Conservation (phyloP, 2,113 vertebrate species). For the Albula glossodonta region DNA sequence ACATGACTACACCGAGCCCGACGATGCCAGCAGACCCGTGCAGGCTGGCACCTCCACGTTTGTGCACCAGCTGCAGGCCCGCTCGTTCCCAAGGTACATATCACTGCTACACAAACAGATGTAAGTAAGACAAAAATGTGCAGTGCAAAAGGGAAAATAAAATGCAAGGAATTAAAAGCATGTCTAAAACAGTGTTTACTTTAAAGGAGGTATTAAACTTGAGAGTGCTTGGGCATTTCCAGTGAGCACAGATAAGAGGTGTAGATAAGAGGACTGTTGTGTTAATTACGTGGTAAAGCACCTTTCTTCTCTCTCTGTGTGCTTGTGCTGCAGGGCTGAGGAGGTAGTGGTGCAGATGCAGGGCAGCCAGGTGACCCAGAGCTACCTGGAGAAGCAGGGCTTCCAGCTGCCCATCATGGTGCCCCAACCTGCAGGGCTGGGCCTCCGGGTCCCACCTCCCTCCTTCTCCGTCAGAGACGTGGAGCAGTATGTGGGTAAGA, state of each 20-base stretch:
- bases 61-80: slow-evolving; percentile 81
- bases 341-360: slow-evolving; percentile 88
- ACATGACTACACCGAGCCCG: slow-evolving; percentile 92
- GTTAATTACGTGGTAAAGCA: no score
- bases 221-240: no score
- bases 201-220: no score
- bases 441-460: slow-evolving; percentile 84
- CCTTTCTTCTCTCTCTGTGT: background rate
- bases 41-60: slow-evolving; percentile 93
- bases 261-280: no score
- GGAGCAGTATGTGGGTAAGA: slow-evolving; percentile 90
- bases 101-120: background rate
- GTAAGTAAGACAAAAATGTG: background rate
- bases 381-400: slow-evolving; percentile 90
- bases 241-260: no score
- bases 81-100: slow-evolving; percentile 85
- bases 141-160: no score
- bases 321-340: slow-evolving; percentile 76
- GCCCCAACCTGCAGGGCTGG: slow-evolving; percentile 86
- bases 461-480: slow-evolving; percentile 90
- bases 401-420: slow-evolving; percentile 89
- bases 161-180: no score
- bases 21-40: slow-evolving; percentile 86
- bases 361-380: slow-evolving; percentile 87
- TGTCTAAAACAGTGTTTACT: no score